Base-by-base conservation (phyloP, 2,888 invertebrate genomes). In the Priocnemis perturbator region DNA sequence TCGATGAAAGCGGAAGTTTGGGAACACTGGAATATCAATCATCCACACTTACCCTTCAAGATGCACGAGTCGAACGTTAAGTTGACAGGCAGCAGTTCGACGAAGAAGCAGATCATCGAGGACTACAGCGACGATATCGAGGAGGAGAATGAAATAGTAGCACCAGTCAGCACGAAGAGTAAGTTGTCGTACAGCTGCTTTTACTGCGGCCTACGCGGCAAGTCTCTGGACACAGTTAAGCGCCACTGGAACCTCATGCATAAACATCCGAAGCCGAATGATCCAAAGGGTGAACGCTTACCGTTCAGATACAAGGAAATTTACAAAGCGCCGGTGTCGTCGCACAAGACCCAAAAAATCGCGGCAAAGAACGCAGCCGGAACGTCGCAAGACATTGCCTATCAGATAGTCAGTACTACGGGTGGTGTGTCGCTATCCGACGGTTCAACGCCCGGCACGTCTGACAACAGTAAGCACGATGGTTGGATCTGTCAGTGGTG, bases 401-500 rank as follows among this genome's bases (percentile, higher is more conserved):
- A 69, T 3, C 56, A 67, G 3, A 52, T 66, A 3, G 21, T 23
- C 17, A 11, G 37, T 37, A 11, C 37, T 11, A 37, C 4, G 2
- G 11, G 7, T 11, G 14, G 11, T 1, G 37, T 37, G 14, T 37
- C 37, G 7, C 15, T 20, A 5, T 7, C n/a, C 14, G 57, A 37
- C n/a, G 11, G 26, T 9, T 26, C 23, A 21, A 37, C 2, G 14
- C 55, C 20, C 2, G n/a, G 26, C 11, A n/a, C 20, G 3, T 14
- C 26, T 0, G 62, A 58, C 0, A 11, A 58, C 0, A 11, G 30
- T 1, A 63, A 55, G 4, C 64, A 60, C 2, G 81, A 81, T 3
- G 79, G 77, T 15, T 87, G 87, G 86, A 62, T 86, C 44, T 84
- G 88, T 64, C 78, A 85, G 64, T 82, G 86, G 88, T 86, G 89